Conservation (phyloP, 2,113 vertebrate genomes). For the Formicarius rufipectus region DNA sequence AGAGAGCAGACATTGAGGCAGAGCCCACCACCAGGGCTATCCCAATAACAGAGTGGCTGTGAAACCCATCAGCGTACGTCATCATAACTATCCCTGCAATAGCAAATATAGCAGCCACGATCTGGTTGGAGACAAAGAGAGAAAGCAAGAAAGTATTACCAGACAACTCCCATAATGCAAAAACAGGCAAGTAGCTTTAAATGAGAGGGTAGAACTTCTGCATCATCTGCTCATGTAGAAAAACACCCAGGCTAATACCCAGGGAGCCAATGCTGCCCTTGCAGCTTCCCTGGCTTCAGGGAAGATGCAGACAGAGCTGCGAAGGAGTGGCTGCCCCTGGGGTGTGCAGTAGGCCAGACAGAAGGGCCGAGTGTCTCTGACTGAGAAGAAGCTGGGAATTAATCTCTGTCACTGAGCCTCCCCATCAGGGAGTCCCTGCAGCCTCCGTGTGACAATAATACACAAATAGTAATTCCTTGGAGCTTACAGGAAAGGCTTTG, state of each 20-base stretch:
- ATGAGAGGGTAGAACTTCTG: background rate
- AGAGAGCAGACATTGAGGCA: slow-evolving; percentile 93
- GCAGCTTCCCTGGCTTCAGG: background rate
- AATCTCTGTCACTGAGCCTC: background rate
- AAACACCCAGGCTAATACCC: background rate
- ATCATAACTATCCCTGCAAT: slow-evolving; percentile 98
- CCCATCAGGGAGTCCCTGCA: background rate
- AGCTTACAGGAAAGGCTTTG: background rate
- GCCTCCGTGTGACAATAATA: background rate
- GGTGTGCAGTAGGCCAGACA: accelerated
- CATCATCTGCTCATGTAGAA: background rate
- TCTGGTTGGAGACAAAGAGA: slow-evolving; percentile 75
- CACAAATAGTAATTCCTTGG: background rate
- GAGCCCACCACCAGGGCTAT: slow-evolving; percentile 94
- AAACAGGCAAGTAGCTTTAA: background rate
- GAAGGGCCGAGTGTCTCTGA: accelerated
- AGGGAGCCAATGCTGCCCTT: accelerated
- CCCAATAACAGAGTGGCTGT: slow-evolving; percentile 95
- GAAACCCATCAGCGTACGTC: slow-evolving; percentile 95
- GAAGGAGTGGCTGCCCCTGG: background rate
- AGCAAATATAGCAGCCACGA: slow-evolving; percentile 95
- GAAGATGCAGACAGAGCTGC: background rate
- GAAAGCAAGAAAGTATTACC: background rate
- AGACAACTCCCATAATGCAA: background rate
- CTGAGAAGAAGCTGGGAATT: background rate